Evolutionary conservation across 2,113 vertebrate species (phyloP), one percentile per base, ranked within the genome.

Genomic region (Sinocyclocheilus anophthalmus): DNA sequence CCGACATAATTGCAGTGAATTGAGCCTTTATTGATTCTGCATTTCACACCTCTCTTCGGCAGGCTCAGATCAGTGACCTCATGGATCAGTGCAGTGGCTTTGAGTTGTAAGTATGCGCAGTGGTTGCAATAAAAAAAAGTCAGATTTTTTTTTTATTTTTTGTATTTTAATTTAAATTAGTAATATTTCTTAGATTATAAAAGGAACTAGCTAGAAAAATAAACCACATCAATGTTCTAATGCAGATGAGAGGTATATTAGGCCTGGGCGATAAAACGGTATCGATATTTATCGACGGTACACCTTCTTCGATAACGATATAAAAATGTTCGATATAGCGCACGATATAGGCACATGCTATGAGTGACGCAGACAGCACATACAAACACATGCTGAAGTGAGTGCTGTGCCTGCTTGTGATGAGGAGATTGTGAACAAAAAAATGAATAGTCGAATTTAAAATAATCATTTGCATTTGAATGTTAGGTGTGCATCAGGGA

Each of bases 41-140:
- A 76, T 85, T 83, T 86, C 5, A 91, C 30, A 5, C 87, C 94
- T 67, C 73, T 39, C 89, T 84, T 88, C 88, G 93, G 73, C 92
- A 99, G 98, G 94, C 91, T 91, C 96, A 97, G 82, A 94, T 97
- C 93, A 95, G 94, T 92, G 97, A 99, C 92, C 95, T 96, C 93
- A 99, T 99, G 97, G 98, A 99, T 89, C 97, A 99, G 89, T 97
- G 97, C 92, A 96, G 95, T 92, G 95, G 96, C 90, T 99, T 97
- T 93, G 97, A 99, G 88, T 96, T 89, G 88, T 89, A 33, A 87
- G 88, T 87, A 39, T 59, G 2, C 33, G 13, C 16, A 26, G 14
- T 53, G 75, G 12, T 53, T n/a, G 45, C 11, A 48, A 20, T 39
- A 20, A 0, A 0, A 0, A 0, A 39, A 14, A 18, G 18, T 37